These are phyloP conservation scores for Hoplias malabaricus DNA, from an alignment of 2,113 vertebrate genomes.

Conservation along the genomic window DNA sequence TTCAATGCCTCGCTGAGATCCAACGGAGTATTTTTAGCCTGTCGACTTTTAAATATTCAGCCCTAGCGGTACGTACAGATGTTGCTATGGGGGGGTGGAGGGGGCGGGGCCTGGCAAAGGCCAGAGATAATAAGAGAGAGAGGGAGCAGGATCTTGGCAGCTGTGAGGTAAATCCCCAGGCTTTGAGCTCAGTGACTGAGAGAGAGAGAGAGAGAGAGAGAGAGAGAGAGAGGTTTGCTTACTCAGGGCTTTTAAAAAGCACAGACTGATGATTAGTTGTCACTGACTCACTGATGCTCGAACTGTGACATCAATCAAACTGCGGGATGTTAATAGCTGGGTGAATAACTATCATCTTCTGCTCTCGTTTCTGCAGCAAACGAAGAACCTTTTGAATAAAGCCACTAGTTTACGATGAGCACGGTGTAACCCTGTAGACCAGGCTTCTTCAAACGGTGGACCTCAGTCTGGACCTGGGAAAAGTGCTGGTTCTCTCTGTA, in stretches of 20 bases:
- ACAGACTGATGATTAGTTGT: slow-evolving; percentile 23
- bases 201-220: background rate
- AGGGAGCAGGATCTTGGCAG: background rate
- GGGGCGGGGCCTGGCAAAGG: background rate
- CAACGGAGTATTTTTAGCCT: slow-evolving; percentile 25
- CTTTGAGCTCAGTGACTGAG: background rate
- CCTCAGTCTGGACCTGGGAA: no score
- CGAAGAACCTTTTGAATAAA: background rate
- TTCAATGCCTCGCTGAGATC: slow-evolving; percentile 4
- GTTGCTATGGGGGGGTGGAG: background rate
- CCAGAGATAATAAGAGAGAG: background rate
- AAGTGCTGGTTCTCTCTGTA: no score
- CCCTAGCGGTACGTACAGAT: background rate
- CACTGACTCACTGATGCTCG: slow-evolving; percentile 26
- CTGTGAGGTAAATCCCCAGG: slow-evolving; percentile 7
- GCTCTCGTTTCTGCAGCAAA: slow-evolving; percentile 1
- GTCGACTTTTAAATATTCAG: slow-evolving; percentile 16
- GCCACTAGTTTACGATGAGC: background rate
- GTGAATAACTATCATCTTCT: slow-evolving; percentile 25
- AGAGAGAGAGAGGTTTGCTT: slow-evolving; percentile 23
- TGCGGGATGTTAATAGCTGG: slow-evolving; percentile 21
- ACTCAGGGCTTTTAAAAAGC: slow-evolving; percentile 31
- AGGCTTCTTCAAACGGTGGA: no score
- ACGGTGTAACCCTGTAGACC: no score
- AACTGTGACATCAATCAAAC: slow-evolving; percentile 31